Base-by-base conservation (phyloP, 2,113 vertebrate species). In the Poicephalus meyeri region DNA sequence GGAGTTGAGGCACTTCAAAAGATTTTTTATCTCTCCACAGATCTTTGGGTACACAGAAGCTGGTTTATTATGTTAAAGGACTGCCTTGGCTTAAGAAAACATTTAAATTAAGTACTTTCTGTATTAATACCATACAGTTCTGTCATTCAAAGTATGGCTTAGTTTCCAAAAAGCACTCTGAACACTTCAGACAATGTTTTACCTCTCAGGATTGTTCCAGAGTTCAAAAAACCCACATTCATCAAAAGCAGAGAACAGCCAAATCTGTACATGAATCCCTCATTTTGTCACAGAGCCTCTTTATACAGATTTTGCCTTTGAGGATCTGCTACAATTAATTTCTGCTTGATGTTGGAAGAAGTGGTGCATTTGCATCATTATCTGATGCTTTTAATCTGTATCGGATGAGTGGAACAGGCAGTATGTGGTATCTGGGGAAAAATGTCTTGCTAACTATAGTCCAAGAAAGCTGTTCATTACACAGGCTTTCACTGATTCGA, bases 381-480 rank as follows among this genome's bases (percentile, higher is more conserved):
- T 87, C 77, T 96, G 83, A 89, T 91, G 74, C 49, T 95, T 50
- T 72, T 93, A 92, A 64, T 89, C 72, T 91, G 61, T 78, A 24
- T 29, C 2, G 4, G 44, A 53, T 93, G 92, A 96, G 66, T 52
- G 41, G 68, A 94, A 80, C 86, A 95, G 80, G 33, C 89, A 74
- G 73, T 74, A 61, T 81, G 61, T 93, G n/a, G 58, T 92, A 44
- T 58, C 88, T 76, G 61, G 93, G 86, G 88, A 55, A 73, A 94
- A 82, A 88, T 80, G 10, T 58, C 70, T 47, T 65, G 50, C 82
- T 78, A 91, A 69, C 70, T 64, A 2, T 47, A 82, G 46, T 70
- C 42, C 66, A 66, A 65, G 70, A 86, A 79, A 33, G 64, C 82
- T 96, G 58, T 86, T 97, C 94, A 47, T 96, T 94, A 74, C n/a